Evolutionary conservation across 2,113 vertebrate genomes (phyloP).

Genomic region (Melanocharis versteri): DNA sequence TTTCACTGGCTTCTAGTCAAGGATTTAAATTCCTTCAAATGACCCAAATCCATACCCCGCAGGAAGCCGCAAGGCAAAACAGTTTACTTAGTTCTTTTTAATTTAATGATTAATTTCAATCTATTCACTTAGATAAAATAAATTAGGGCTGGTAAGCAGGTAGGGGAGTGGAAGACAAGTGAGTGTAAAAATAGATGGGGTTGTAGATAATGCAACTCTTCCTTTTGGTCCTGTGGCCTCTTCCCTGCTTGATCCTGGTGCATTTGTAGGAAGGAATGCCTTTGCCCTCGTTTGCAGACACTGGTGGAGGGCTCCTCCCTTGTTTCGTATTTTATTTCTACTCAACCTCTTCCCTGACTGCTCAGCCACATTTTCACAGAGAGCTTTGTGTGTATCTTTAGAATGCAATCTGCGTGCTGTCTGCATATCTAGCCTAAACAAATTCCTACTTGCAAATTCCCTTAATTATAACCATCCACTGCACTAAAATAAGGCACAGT

Average conservation of each 20-base stretch:
- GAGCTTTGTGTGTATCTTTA: background rate
- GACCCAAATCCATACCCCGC: background rate
- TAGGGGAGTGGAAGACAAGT: background rate
- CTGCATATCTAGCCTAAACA: background rate
- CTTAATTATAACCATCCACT: background rate
- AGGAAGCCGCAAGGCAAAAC: background rate
- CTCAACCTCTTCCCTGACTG: background rate
- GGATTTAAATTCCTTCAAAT: background rate
- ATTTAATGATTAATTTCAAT: background rate
- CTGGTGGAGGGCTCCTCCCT: background rate
- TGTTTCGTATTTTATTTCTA: background rate
- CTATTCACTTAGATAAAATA: background rate
- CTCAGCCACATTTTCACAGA: background rate
- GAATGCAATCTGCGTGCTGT: background rate
- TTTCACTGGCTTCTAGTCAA: background rate
- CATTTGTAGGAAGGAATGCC: background rate
- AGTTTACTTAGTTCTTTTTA: background rate
- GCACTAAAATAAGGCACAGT: background rate
- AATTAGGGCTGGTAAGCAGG: background rate
- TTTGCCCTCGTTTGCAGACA: background rate
- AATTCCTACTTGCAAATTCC: background rate
- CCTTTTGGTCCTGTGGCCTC: background rate
- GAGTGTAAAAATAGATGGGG: background rate
- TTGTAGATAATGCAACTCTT: background rate
- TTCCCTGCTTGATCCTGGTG: background rate